A percentile compares a stretch with the other conserved stretches of the same genome.
Conservation (phyloP, 2,113 vertebrate species). For the Centropus unirufus region DNA sequence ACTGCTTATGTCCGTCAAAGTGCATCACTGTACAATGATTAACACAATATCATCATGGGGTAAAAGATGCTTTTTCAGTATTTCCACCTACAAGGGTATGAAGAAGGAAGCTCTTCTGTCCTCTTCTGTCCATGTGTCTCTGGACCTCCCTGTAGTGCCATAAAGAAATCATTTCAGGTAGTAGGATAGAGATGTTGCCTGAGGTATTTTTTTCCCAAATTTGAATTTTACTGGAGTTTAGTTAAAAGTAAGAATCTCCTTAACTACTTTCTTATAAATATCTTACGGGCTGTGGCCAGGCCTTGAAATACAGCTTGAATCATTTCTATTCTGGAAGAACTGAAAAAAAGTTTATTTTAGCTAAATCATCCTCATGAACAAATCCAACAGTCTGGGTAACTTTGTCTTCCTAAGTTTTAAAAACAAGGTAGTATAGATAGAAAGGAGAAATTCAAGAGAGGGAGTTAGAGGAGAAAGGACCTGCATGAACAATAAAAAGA, state of each 20-base stretch:
- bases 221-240: neutral
- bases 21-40: neutral
- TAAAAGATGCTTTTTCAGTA: neutral
- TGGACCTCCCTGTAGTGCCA: neutral
- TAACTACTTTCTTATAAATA: neutral
- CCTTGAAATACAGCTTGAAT: neutral
- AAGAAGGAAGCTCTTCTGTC: neutral
- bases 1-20: neutral
- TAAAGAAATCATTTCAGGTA: neutral
- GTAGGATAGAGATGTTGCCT: neutral
- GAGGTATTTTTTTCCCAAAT: neutral
- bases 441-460: neutral
- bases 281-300: neutral
- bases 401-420: constrained; percentile 10
- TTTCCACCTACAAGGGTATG: neutral
- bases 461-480: neutral
- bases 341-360: neutral
- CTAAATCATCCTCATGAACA: neutral
- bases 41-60: rapidly evolving
- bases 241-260: neutral
- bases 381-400: neutral
- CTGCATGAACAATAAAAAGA: neutral
- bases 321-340: neutral
- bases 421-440: neutral
- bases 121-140: neutral